Evolutionary conservation across 1,140 invertebrate species (phyloP).

Genomic region (Bombus superbus): DNA sequence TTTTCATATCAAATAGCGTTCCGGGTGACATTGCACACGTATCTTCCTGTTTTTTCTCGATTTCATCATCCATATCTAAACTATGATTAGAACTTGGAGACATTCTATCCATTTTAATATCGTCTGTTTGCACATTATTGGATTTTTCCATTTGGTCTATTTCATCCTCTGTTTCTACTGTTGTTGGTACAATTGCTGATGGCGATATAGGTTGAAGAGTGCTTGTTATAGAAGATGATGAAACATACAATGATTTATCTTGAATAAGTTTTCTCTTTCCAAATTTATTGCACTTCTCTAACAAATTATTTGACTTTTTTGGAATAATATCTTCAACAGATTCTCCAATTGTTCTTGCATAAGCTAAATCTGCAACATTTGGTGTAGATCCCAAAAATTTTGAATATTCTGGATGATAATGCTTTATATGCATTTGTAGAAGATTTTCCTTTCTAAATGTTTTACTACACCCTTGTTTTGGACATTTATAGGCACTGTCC

Average conservation of each 20-base stretch:
- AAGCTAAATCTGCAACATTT: slow-evolving; percentile 92
- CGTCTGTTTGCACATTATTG: slow-evolving; percentile 59
- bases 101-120: slow-evolving; percentile 64
- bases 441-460: slow-evolving; percentile 95
- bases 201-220: slow-evolving; percentile 50
- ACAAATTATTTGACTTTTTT: slow-evolving; percentile 77
- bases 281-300: slow-evolving; percentile 74
- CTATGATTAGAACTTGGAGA: slow-evolving; percentile 68
- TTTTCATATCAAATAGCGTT: slow-evolving; percentile 78
- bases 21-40: slow-evolving; percentile 78
- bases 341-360: slow-evolving; percentile 88
- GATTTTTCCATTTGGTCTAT: slow-evolving; percentile 55
- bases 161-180: slow-evolving; percentile 57
- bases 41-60: slow-evolving; percentile 65
- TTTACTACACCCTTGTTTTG: slow-evolving; percentile 92
- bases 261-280: slow-evolving; percentile 72
- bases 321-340: slow-evolving; percentile 81
- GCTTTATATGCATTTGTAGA: slow-evolving; percentile 95
- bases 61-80: slow-evolving; percentile 68
- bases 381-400: slow-evolving; percentile 90
- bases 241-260: slow-evolving; percentile 61
- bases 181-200: slow-evolving; percentile 10
- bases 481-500: slow-evolving; percentile 90
- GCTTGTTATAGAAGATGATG: slow-evolving; percentile 36
- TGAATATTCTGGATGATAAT: slow-evolving; percentile 92